These are phyloP conservation scores for Lochmaea crataegi DNA, from an alignment of 2,888 invertebrate genomes.

Conservation along the genomic window DNA sequence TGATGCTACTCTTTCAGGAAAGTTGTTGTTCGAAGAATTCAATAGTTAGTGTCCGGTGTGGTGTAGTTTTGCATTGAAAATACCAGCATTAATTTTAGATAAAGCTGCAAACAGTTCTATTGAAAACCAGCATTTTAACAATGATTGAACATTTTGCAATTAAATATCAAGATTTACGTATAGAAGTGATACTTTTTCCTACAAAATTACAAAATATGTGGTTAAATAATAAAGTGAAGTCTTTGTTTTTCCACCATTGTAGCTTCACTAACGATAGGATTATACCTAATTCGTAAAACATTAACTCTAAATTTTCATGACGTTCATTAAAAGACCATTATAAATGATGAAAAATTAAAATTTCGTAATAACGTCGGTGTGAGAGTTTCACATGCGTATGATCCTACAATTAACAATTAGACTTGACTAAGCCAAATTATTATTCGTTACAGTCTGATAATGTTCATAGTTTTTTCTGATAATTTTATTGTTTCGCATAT, in stretches of 20 bases:
- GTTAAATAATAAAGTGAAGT: not conserved
- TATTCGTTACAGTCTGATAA: slow-evolving; percentile 13
- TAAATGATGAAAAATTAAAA: slow-evolving; percentile 15
- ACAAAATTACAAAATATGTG: not conserved
- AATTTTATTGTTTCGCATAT: not conserved
- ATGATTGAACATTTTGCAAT: not conserved
- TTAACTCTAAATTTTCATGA: slow-evolving; percentile 22
- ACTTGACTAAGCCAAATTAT: slow-evolving; percentile 9
- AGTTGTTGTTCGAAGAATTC: no score
- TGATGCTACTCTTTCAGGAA: no score
- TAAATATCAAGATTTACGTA: not conserved
- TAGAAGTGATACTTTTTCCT: not conserved
- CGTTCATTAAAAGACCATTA: slow-evolving; percentile 28
- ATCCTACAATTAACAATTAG: slow-evolving; percentile 23
- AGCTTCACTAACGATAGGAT: not conserved
- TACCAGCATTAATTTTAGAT: no score
- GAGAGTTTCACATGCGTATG: slow-evolving; percentile 28
- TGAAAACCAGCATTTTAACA: not conserved
- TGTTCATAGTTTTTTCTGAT: not conserved
- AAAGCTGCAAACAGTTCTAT: not conserved
- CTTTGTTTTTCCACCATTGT: not conserved
- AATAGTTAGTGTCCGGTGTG: no score
- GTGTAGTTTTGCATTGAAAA: no score
- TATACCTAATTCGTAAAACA: slow-evolving; percentile 21
- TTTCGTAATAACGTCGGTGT: slow-evolving; percentile 21